Evolutionary conservation across 2,113 vertebrate genomes (phyloP).

Genomic region (Bos taurus): ARS-UCD2.0 NC_037343.1:49125001-49125500

Average conservation of each 20-base stretch:
- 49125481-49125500: background rate
- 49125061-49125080: background rate
- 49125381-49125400: background rate
- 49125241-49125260: background rate
- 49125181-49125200: background rate
- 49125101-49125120: no score
- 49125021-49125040: background rate
- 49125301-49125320: rapidly evolving
- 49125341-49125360: background rate
- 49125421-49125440: rapidly evolving
- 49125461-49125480: background rate
- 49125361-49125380: rapidly evolving
- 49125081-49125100: no score
- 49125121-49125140: background rate
- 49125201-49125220: background rate
- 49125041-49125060: background rate
- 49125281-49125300: background rate
- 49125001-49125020: background rate
- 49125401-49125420: rapidly evolving
- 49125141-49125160: rapidly evolving
- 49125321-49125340: background rate
- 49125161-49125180: rapidly evolving
- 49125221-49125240: background rate
- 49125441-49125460: background rate
- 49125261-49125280: rapidly evolving